Conservation (phyloP, 2,797 vertebrate species). For the Chelon auratus region DNA sequence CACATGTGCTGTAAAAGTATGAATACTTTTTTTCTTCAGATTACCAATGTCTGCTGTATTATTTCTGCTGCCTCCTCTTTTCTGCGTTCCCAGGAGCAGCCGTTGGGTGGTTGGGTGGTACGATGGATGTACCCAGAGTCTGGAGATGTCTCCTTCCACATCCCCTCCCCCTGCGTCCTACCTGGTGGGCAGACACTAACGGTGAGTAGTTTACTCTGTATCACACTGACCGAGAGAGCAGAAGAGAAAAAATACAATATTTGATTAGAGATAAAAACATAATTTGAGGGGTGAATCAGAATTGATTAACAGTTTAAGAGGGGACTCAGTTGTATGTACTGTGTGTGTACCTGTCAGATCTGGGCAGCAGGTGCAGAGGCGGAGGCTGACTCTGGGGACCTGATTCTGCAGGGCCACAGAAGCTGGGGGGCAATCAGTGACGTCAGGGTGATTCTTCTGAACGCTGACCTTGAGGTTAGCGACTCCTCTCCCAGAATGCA, state of each 20-base stretch:
- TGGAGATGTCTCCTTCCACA: conserved; percentile 83
- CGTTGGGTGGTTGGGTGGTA: conserved; percentile 84
- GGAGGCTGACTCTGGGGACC: conserved; percentile 75
- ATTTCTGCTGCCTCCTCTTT: neutral
- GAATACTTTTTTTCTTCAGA: no score
- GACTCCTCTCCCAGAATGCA: neutral
- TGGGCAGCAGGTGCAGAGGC: conserved; percentile 84
- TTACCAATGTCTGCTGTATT: no score
- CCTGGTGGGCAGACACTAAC: conserved; percentile 84
- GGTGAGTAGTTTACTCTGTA: conserved; percentile 74
- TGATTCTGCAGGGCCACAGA: conserved; percentile 84
- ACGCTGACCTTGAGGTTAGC: conserved; percentile 82
- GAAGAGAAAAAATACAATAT: no score
- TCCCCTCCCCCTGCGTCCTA: conserved; percentile 83
- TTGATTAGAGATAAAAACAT: no score
- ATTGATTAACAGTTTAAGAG: no score
- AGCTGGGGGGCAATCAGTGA: conserved; percentile 82
- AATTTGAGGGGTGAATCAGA: no score
- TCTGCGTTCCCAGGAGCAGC: conserved; percentile 82
- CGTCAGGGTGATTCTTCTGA: conserved; percentile 82
- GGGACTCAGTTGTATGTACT: no score
- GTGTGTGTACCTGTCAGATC: conserved; percentile 76
- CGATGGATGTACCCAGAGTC: conserved; percentile 72
- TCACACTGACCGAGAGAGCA: neutral
- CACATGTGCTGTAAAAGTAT: no score